Percentiles rank a stretch among this genome's conserved stretches.
Conservation (phyloP, 37 sponge, comb jelly and placozoan genomes). For the Crambe crambe region DNA sequence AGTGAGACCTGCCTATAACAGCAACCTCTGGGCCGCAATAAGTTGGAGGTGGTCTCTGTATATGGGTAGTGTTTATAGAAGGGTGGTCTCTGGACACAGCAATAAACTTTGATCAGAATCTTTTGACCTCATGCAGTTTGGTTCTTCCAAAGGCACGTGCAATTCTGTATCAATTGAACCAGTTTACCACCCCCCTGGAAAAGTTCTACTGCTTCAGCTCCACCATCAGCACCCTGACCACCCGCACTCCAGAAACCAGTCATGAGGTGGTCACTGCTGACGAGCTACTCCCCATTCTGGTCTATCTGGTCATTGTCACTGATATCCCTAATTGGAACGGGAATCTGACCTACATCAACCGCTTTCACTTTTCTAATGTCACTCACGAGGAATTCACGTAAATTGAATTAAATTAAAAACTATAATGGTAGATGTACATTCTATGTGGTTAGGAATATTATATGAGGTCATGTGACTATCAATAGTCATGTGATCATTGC, state of each 20-base stretch:
- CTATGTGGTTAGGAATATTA: conserved; percentile 56
- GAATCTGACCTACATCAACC: conserved; percentile 80
- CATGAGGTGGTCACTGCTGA: conserved; percentile 78
- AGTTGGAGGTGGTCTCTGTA: too few relatives aligned
- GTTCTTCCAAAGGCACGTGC: conserved; percentile 43
- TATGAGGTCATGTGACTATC: conserved; percentile 25
- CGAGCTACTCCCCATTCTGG: conserved; percentile 93
- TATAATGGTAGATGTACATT: conserved; percentile 9
- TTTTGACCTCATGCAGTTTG: too few relatives aligned
- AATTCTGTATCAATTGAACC: conserved; percentile 48
- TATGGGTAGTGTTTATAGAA: too few relatives aligned
- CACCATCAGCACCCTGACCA: conserved; percentile 44
- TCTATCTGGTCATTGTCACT: conserved; percentile 78
- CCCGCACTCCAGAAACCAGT: conserved; percentile 27
- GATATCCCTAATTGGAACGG: conserved; percentile 97
- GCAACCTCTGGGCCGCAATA: too few relatives aligned
- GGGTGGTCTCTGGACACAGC: too few relatives aligned
- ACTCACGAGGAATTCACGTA: conserved; percentile 67
- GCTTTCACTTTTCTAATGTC: conserved; percentile 81
- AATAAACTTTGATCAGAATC: too few relatives aligned
- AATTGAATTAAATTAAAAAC: too few relatives aligned
- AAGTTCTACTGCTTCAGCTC: conserved; percentile 78
- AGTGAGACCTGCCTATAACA: too few relatives aligned
- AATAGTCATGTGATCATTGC: too few relatives aligned
- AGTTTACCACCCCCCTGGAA: conserved; percentile 85